Percentiles rank a stretch among this genome's conserved stretches.
phyloP scores from a whole-genome alignment of 2,888 invertebrate genomes.

The Macrosoma leucophasiata region DNA sequence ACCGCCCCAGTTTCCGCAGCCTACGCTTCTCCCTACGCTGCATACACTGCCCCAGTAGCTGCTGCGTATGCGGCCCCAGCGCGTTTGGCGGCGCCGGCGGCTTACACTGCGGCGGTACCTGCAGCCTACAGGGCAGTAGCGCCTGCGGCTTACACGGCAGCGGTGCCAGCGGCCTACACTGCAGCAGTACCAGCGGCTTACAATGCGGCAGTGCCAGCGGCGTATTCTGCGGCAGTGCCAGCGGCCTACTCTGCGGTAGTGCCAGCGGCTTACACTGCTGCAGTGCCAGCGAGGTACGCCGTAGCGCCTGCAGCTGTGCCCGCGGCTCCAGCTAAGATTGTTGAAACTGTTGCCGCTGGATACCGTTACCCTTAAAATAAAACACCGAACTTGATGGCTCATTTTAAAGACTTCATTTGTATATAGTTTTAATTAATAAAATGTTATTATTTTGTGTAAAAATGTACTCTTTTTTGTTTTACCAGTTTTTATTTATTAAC shows the following conservation, averaged over 20 bases:
- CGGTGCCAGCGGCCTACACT: slow-evolving; percentile 31
- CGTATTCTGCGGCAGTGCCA: slow-evolving; percentile 37
- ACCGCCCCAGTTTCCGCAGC: slow-evolving; percentile 26
- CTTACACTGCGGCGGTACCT: slow-evolving; percentile 14
- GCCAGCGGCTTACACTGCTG: slow-evolving; percentile 30
- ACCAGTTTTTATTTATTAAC: too few relatives aligned
- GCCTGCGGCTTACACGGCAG: slow-evolving; percentile 28
- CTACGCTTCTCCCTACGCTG: slow-evolving; percentile 30
- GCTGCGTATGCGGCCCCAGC: slow-evolving; percentile 25
- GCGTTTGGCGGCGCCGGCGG: slow-evolving; percentile 22
- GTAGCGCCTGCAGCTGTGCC: slow-evolving; percentile 61
- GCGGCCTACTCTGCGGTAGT: slow-evolving; percentile 38
- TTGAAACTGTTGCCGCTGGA: slow-evolving; percentile 65
- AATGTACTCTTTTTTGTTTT: neutral
- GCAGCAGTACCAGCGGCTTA: slow-evolving; percentile 30
- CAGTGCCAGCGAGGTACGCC: slow-evolving; percentile 35
- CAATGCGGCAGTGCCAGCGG: slow-evolving; percentile 24
- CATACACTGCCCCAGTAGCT: slow-evolving; percentile 17
- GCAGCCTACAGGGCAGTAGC: slow-evolving; percentile 19
- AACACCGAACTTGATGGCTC: slow-evolving; percentile 37
- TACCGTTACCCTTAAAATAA: slow-evolving; percentile 58
- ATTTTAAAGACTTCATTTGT: slow-evolving; percentile 58
- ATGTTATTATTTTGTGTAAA: slow-evolving; percentile 19
- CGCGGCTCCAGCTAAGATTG: slow-evolving; percentile 79
- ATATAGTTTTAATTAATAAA: slow-evolving; percentile 40